phyloP scores from a whole-genome alignment of 2,113 vertebrate genomes.

The Dendropsophus ebraccatus region DNA sequence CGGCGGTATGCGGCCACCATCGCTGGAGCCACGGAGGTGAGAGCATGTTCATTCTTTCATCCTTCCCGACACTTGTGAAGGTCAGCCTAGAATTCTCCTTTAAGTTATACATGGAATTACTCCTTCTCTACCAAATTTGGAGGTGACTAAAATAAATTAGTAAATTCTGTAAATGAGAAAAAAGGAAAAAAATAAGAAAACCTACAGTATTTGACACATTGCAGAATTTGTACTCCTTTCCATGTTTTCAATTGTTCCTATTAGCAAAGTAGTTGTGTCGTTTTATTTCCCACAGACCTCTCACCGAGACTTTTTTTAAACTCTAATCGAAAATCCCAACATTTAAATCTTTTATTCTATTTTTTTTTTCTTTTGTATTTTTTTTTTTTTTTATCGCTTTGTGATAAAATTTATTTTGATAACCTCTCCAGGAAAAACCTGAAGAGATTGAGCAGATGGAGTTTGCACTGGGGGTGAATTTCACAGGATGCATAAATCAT shows the following conservation, averaged over 20 bases:
- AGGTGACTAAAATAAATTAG: too few relatives aligned
- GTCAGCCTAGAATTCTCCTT: too few relatives aligned
- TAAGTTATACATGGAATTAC: too few relatives aligned
- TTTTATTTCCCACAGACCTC: neutral
- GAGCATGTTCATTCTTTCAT: too few relatives aligned
- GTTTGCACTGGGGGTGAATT: conserved; percentile 33
- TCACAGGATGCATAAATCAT: conserved; percentile 51
- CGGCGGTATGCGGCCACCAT: too few relatives aligned
- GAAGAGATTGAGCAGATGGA: conserved; percentile 6
- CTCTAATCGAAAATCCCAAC: neutral
- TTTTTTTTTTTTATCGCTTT: neutral
- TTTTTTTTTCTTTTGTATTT: too few relatives aligned
- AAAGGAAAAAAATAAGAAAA: neutral
- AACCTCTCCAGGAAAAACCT: neutral
- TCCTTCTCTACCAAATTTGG: too few relatives aligned
- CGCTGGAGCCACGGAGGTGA: too few relatives aligned
- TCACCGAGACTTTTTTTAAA: neutral
- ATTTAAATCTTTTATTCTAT: neutral
- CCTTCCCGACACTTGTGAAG: too few relatives aligned
- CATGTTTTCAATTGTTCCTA: neutral
- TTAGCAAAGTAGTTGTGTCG: neutral
- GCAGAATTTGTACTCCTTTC: neutral
- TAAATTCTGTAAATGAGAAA: too few relatives aligned
- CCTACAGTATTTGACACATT: neutral
- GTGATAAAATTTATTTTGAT: conserved; percentile 22